Conservation (phyloP, 2,888 invertebrate species). For the Peribatodes rhomboidaria region DNA sequence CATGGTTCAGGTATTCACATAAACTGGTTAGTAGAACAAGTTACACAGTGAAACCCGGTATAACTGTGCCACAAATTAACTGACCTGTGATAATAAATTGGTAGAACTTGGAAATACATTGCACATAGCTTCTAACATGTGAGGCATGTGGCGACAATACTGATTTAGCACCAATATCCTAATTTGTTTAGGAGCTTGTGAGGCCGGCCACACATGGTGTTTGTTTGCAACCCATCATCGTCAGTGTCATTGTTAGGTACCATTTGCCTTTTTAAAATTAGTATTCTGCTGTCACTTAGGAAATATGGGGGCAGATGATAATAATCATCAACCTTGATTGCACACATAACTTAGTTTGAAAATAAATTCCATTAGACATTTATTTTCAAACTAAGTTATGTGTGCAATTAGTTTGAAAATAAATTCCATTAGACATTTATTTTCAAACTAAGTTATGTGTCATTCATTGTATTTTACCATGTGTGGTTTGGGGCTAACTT, state of each 20-base stretch:
- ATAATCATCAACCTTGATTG: not conserved
- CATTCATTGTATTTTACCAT: not conserved
- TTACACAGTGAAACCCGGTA: slow-evolving; percentile 27
- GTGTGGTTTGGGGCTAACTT: not conserved
- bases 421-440: no score
- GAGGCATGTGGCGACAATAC: slow-evolving; percentile 23
- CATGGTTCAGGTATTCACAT: slow-evolving; percentile 29
- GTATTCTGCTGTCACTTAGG: not conserved
- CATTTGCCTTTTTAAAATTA: not conserved
- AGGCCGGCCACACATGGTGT: not conserved
- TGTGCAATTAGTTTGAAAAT: not conserved
- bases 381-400: no score
- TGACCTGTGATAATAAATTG: slow-evolving; percentile 38
- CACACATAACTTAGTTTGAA: not conserved
- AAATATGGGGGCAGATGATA: not conserved
- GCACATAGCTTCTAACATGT: slow-evolving; percentile 11
- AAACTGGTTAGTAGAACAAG: slow-evolving; percentile 32
- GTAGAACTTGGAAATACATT: slow-evolving; percentile 21
- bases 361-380: no score
- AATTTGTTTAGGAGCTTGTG: slow-evolving; percentile 8
- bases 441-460: no score
- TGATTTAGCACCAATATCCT: slow-evolving; percentile 10
- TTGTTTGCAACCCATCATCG: not conserved
- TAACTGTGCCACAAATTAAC: slow-evolving; percentile 38
- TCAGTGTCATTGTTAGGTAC: not conserved